A percentile compares a stretch with the other conserved stretches of the same genome.
Conservation (phyloP, 2,113 vertebrate genomes). For the Gymnocephalus cernua region DNA sequence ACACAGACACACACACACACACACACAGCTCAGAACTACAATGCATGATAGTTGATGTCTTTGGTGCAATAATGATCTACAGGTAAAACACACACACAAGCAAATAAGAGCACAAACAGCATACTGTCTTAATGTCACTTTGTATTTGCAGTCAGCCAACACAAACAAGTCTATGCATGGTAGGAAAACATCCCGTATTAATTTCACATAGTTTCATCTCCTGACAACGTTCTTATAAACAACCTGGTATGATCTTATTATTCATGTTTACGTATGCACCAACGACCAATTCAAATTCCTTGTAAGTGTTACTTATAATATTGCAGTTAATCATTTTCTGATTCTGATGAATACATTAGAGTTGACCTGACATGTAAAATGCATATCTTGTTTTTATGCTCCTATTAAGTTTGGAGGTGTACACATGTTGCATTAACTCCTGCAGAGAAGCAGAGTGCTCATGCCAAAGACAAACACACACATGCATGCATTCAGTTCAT, state of each 20-base stretch:
- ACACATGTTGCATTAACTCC: constrained; percentile 22
- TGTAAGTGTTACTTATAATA: too few relatives aligned
- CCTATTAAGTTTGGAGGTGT: not conserved
- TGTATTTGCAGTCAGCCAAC: constrained; percentile 37
- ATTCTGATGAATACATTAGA: constrained; percentile 13
- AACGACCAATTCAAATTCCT: too few relatives aligned
- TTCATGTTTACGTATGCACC: constrained; percentile 1
- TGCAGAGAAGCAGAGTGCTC: constrained; percentile 10
- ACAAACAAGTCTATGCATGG: constrained; percentile 59
- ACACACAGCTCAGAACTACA: constrained; percentile 30
- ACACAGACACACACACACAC: constrained; percentile 20
- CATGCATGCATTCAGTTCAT: constrained; percentile 1
- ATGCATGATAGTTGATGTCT: constrained; percentile 41
- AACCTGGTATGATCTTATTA: constrained; percentile 35
- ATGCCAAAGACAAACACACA: not conserved
- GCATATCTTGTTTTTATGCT: constrained; percentile 28
- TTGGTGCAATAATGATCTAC: constrained; percentile 29
- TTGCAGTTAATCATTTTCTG: too few relatives aligned
- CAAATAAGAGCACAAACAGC: constrained; percentile 19
- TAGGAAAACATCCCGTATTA: constrained; percentile 16
- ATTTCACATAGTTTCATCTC: constrained; percentile 49
- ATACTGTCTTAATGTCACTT: constrained; percentile 24
- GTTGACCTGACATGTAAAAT: constrained; percentile 32
- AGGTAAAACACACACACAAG: constrained; percentile 41
- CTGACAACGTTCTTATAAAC: constrained; percentile 26